Evolutionary conservation across 2,888 invertebrate species (phyloP).

Genomic region (Philhelius pedissequus): DNA sequence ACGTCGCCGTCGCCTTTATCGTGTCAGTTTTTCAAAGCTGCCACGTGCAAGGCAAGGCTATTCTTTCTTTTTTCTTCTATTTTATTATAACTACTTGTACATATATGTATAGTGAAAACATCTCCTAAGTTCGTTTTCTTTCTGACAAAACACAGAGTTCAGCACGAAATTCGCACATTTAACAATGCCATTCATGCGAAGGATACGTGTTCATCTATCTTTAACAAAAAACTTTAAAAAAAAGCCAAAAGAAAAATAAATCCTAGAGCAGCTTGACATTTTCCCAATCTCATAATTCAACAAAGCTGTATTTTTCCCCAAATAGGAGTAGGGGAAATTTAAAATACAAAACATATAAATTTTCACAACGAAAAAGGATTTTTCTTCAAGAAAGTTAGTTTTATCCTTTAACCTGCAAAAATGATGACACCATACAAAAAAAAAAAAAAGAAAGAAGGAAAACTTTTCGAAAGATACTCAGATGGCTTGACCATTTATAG

Average conservation of each 20-base stretch:
- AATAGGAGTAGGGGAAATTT: background rate
- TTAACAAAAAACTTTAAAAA: background rate
- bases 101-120: background rate
- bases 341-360: constrained; percentile 50
- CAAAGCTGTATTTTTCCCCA: constrained; percentile 2
- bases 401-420: background rate
- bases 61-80: background rate
- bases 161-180: constrained; percentile 48
- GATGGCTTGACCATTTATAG: background rate
- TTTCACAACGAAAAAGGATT: background rate
- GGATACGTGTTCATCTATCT: constrained; percentile 48
- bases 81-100: background rate
- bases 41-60: constrained; percentile 1
- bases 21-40: background rate
- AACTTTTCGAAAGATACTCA: background rate
- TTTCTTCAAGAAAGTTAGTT: background rate
- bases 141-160: constrained; percentile 17
- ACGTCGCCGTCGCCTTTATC: background rate
- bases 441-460: background rate
- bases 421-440: background rate
- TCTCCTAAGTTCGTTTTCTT: background rate
- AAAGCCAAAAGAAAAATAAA: constrained; percentile 2
- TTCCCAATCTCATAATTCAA: constrained; percentile 44
- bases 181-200: constrained; percentile 56
- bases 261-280: constrained; percentile 34